Percentiles rank a stretch among this genome's conserved stretches.
Evolutionary conservation across 2,888 invertebrate genomes (phyloP).

Genomic region (Eupithecia tripunctaria): DNA sequence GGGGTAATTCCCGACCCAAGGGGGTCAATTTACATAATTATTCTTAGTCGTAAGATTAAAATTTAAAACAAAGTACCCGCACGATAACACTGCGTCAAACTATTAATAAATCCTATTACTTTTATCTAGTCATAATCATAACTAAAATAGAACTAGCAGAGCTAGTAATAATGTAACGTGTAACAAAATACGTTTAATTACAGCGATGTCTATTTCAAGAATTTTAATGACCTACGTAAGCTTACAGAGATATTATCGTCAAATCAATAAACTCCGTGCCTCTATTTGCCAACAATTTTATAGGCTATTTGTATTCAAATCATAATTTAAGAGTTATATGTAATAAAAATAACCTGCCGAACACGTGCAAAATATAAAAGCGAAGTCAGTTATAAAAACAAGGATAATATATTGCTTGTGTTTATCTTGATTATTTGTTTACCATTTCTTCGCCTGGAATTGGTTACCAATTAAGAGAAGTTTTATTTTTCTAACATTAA

Average conservation of each 20-base stretch:
- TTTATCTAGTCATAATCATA: not conserved
- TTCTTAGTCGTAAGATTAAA: not conserved
- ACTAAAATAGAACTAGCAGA: not conserved
- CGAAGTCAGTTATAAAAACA: constrained; percentile 11
- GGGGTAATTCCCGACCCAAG: not conserved
- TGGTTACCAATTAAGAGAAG: not conserved
- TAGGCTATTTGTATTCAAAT: constrained; percentile 17
- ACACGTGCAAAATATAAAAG: constrained; percentile 24
- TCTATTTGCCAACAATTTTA: constrained; percentile 16
- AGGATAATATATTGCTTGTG: not conserved
- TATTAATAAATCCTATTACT: too few species aligned
- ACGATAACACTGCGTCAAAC: not conserved
- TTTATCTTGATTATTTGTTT: constrained; percentile 8
- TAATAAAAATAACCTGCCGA: constrained; percentile 23
- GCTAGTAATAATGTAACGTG: not conserved
- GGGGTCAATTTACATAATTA: not conserved
- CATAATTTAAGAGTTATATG: constrained; percentile 15
- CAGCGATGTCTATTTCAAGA: not conserved
- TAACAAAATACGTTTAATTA: not conserved
- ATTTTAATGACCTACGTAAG: constrained; percentile 1
- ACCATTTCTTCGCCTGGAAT: not conserved
- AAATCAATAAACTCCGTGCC: constrained; percentile 13
- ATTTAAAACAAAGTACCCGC: not conserved
- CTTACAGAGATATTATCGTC: not conserved
- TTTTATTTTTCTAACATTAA: not conserved